Base-by-base conservation (phyloP, 2,888 invertebrate species). In the Frankliniella fusca region DNA sequence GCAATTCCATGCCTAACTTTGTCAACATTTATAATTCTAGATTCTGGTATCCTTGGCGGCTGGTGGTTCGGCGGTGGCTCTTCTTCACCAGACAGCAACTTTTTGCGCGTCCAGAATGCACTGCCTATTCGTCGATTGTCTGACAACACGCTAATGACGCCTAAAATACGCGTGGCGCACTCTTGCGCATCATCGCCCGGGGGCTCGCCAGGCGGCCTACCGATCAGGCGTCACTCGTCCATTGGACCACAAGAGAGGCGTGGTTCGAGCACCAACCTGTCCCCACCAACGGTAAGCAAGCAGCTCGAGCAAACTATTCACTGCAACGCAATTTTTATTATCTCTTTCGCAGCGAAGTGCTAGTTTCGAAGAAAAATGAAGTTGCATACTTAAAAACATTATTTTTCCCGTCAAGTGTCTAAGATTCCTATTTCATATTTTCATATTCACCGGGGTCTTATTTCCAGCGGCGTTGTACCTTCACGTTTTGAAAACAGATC, bases 241-340 rank as follows among this genome's bases (percentile, higher is more conserved):
- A 96, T 96, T 86, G 96, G 96, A 38, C 95, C 96, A 0, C 96
- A 96, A 87, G 96, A 97, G 87, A 92, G 96, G 84, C 93, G 95
- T 82, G 93, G 93, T 83, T 95, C 95, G 20, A 93, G 93, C 84
- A 93, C 94, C 85, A 95, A 96, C 89, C 90, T 96, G 84, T 96
- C 96, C 84, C 96, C 96, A 85, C 95, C 96, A 85, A 94, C 95
- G 91, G 96, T 96, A 92, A 92, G 93, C 92, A 80, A 38, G 38
- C 5, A 38, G 38, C 38, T 38, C 38, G 38, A 38, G 38, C 38
- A 5, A 38, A 5, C 38, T 3, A 38, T 2, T 38, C 38, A 38
- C 38, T 38, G 38, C 38, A 2, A 2, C 5, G 38, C 38, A 38
- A 5, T 38, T 38, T 38, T 2, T 38, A 38, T 2, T 38, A 38